Evolutionary conservation across 2,113 vertebrate genomes (phyloP).

Genomic region (Silurus asotus): DNA sequence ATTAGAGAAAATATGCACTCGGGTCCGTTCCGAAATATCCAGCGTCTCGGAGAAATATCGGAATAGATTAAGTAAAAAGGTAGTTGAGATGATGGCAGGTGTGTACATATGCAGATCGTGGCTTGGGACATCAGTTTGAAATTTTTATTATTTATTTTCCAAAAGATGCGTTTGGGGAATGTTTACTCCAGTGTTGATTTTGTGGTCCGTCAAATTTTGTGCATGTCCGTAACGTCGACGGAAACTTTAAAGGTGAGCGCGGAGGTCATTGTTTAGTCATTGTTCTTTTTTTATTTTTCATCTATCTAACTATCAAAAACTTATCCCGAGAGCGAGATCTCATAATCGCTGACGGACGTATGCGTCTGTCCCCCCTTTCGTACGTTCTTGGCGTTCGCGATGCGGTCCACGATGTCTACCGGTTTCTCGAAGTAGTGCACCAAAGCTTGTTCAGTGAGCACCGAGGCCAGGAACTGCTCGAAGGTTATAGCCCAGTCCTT

Average conservation of each 20-base stretch:
- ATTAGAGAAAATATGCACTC: constrained; percentile 31
- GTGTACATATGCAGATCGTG: constrained; percentile 17
- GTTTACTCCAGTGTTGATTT: background rate
- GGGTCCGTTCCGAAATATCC: constrained; percentile 30
- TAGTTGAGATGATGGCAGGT: constrained; percentile 3
- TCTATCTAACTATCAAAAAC: background rate
- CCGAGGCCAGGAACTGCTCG: constrained; percentile 93
- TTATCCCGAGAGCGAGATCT: constrained; percentile 84
- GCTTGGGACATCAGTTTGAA: constrained; percentile 12
- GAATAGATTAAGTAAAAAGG: background rate
- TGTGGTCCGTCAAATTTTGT: background rate
- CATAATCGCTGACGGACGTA: constrained; percentile 87
- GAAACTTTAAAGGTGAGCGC: background rate
- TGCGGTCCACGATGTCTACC: constrained; percentile 82
- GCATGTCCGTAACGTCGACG: background rate
- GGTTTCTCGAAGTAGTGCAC: constrained; percentile 95
- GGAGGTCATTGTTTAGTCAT: no score
- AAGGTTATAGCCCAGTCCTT: constrained; percentile 97
- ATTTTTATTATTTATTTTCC: background rate
- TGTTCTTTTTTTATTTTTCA: background rate
- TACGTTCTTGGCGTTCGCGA: constrained; percentile 89
- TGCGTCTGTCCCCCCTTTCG: constrained; percentile 82
- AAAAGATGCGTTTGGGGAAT: background rate
- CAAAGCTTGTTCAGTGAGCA: constrained; percentile 90
- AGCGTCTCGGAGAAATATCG: constrained; percentile 31